These are phyloP conservation scores for Gadopsis marmoratus DNA, from an alignment of 2,797 vertebrate genomes.

Conservation along the genomic window DNA sequence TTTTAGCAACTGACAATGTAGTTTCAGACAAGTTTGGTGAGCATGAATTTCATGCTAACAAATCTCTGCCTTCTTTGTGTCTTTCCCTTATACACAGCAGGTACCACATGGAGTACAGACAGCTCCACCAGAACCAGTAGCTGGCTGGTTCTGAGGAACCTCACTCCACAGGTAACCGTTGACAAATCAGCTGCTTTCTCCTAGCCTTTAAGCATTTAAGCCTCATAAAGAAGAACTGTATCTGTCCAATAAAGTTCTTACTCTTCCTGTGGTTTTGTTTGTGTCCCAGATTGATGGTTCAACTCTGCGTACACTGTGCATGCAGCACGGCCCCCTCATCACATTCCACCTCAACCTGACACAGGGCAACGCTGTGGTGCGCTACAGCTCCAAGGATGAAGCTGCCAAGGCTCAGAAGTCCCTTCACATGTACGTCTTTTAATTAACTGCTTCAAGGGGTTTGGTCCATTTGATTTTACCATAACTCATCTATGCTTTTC, in stretches of 20 bases:
- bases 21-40: conserved; percentile 12
- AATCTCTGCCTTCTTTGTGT: conserved; percentile 12
- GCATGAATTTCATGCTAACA: conserved; percentile 3
- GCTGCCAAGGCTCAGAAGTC: conserved; percentile 99
- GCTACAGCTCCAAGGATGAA: conserved; percentile 99
- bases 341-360: conserved; percentile 99
- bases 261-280: not conserved
- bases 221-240: not conserved
- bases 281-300: conserved; percentile 93
- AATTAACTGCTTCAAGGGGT: not conserved
- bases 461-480: not conserved
- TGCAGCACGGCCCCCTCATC: conserved; percentile 97
- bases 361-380: conserved; percentile 97
- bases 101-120: conserved; percentile 98
- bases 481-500: not conserved
- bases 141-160: conserved; percentile 98
- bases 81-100: conserved; percentile 72
- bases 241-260: not conserved
- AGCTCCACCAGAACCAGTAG: conserved; percentile 95
- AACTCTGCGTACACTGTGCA: conserved; percentile 95
- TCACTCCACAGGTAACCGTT: conserved; percentile 93
- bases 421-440: conserved; percentile 92
- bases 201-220: not conserved
- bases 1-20: conserved; percentile 15
- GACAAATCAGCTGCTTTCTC: not conserved